Percentiles rank a stretch among this genome's conserved stretches.
These are phyloP conservation scores for Odontothrips loti DNA, from an alignment of 2,888 invertebrate genomes.

Conservation along the genomic window DNA sequence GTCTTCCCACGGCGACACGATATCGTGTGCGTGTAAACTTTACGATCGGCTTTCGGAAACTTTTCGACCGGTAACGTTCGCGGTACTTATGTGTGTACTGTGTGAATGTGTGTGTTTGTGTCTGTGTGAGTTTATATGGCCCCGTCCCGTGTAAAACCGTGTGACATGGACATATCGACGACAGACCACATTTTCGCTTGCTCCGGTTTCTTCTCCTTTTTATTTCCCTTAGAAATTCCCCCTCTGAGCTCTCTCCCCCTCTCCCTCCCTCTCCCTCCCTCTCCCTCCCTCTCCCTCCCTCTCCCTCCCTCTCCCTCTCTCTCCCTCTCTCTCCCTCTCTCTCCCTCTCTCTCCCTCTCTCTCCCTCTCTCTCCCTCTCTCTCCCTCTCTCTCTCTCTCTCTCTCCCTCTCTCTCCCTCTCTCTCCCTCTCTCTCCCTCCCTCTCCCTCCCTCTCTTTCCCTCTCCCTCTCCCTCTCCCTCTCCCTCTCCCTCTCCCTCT, in stretches of 20 bases:
- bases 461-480: slow-evolving; percentile 25
- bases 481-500: slow-evolving; percentile 26
- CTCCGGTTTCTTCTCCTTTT: not conserved
- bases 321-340: no score
- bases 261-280: no score
- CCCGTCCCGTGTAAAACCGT: no score
- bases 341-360: not conserved
- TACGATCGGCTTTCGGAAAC: no score
- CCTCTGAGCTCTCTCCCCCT: no score
- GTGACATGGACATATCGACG: no score
- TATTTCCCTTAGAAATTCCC: not conserved
- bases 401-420: slow-evolving; percentile 31
- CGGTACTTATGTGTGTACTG: not conserved
- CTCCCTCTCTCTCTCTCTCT: slow-evolving; percentile 31
- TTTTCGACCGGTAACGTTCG: not conserved
- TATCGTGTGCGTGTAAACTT: no score
- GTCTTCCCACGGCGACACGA: no score
- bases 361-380: slow-evolving; percentile 20
- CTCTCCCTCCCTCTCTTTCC: slow-evolving; percentile 30
- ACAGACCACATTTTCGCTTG: no score
- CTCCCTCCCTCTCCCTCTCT: not conserved
- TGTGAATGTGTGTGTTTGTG: not conserved
- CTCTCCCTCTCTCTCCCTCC: slow-evolving; percentile 31
- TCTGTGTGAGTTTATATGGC: not conserved
- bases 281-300: not conserved